These are phyloP conservation scores for Aphis craccivora DNA, from an alignment of 1,140 invertebrate genomes.

Conservation along the genomic window DNA sequence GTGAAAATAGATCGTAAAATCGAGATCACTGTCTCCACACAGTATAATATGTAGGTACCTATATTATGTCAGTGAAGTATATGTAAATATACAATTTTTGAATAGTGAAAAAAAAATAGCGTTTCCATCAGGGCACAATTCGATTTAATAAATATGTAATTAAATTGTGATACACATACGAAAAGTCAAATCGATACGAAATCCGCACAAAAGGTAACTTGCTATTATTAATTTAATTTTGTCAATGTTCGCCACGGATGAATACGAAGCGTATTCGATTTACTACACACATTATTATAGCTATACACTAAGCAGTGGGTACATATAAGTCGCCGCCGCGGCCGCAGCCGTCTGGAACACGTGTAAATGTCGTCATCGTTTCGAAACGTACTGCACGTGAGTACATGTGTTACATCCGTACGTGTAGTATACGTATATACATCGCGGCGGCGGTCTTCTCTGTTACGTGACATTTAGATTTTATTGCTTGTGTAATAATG, in stretches of 20 bases:
- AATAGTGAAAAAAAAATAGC: too few relatives aligned
- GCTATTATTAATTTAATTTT: neutral
- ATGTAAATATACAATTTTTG: too few relatives aligned
- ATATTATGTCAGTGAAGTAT: too few relatives aligned
- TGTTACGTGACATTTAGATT: constrained; percentile 16
- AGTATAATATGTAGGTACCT: too few relatives aligned
- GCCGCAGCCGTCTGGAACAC: neutral
- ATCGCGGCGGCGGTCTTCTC: neutral
- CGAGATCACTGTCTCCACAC: too few relatives aligned
- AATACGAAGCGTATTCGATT: neutral
- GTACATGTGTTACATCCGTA: constrained; percentile 5
- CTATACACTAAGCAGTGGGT: neutral
- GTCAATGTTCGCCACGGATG: neutral
- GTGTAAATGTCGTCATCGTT: constrained; percentile 8
- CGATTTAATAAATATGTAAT: too few relatives aligned
- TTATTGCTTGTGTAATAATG: neutral
- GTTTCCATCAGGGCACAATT: too few relatives aligned
- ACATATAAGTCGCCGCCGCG: neutral
- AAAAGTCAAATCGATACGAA: neutral
- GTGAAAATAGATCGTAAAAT: too few relatives aligned
- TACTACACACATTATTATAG: neutral
- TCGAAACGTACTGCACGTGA: constrained; percentile 2
- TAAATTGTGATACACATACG: neutral
- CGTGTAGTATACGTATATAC: neutral
- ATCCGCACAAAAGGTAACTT: neutral